Conservation (phyloP, 2,797 vertebrate genomes). For the Dipus sagitta region DNA sequence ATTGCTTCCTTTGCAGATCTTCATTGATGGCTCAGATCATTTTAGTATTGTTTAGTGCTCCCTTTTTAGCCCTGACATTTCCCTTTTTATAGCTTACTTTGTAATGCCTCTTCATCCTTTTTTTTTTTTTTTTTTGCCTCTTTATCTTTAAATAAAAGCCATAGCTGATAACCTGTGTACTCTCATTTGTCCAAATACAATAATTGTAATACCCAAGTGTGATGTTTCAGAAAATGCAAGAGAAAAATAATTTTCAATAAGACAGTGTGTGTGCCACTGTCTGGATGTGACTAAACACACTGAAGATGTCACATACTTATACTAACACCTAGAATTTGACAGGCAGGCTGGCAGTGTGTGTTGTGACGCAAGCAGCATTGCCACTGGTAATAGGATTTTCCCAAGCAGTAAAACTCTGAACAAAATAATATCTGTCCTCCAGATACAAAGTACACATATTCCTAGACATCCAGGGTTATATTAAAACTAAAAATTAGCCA, state of each 20-base stretch:
- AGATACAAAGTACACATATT: not conserved
- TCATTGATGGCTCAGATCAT: not conserved
- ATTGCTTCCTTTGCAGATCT: not conserved
- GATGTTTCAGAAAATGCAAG: not conserved
- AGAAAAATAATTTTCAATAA: not conserved
- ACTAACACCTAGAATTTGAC: not conserved
- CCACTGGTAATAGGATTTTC: not conserved
- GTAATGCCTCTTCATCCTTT: not conserved
- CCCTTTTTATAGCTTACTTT: not conserved
- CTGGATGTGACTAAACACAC: not conserved
- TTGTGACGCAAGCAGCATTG: not conserved
- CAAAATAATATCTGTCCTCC: not conserved
- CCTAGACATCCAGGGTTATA: not conserved
- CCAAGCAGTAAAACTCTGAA: not conserved
- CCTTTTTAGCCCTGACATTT: not conserved
- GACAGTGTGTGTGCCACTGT: not conserved
- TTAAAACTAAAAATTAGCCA: not conserved
- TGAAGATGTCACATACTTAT: not conserved
- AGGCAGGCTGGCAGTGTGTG: not conserved
- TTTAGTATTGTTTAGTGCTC: not conserved
- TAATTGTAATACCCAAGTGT: not conserved
- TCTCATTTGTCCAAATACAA: not conserved
- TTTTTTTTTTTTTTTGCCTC: not conserved
- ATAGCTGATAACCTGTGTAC: not conserved
- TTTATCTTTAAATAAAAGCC: slow-evolving; percentile 3